These are phyloP conservation scores for Drosophila mercatorum DNA, from an alignment of 2,888 invertebrate species.

Conservation along the genomic window DNA sequence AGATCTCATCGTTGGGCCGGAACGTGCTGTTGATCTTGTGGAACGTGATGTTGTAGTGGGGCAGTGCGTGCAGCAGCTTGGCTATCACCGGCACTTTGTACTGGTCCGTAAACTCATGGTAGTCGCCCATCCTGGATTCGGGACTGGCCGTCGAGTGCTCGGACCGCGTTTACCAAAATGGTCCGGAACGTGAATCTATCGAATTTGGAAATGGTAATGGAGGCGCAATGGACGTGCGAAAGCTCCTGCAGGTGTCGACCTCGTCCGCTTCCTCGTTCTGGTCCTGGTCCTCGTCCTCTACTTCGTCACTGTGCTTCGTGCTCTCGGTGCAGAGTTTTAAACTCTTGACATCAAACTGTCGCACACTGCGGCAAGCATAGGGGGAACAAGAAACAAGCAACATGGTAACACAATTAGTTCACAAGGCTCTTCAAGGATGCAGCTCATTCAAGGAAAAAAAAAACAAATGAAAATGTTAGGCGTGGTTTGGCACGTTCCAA, in stretches of 20 bases:
- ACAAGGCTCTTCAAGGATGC: constrained; percentile 37
- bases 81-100: constrained; percentile 94
- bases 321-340: constrained; percentile 68
- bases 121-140: constrained; percentile 80
- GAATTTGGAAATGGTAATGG: constrained; percentile 17
- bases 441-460: constrained; percentile 23
- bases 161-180: constrained; percentile 24
- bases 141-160: constrained; percentile 16
- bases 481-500: constrained; percentile 59
- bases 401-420: constrained; percentile 55
- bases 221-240: constrained; percentile 25
- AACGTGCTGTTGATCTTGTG: constrained; percentile 96
- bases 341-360: constrained; percentile 74
- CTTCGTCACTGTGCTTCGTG: constrained; percentile 50
- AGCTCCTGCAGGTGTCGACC: constrained; percentile 39
- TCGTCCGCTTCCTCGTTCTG: constrained; percentile 18
- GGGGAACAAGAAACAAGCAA: constrained; percentile 12
- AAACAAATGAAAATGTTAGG: constrained; percentile 32
- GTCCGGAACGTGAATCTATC: neutral
- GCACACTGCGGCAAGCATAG: constrained; percentile 53
- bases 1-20: constrained; percentile 94
- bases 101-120: constrained; percentile 87
- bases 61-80: constrained; percentile 93
- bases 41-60: constrained; percentile 96
- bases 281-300: constrained; percentile 20